Percentiles rank a stretch among this genome's conserved stretches.
Evolutionary conservation across 2,113 vertebrate genomes (phyloP).

Genomic region (Cochlearius cochlearius): DNA sequence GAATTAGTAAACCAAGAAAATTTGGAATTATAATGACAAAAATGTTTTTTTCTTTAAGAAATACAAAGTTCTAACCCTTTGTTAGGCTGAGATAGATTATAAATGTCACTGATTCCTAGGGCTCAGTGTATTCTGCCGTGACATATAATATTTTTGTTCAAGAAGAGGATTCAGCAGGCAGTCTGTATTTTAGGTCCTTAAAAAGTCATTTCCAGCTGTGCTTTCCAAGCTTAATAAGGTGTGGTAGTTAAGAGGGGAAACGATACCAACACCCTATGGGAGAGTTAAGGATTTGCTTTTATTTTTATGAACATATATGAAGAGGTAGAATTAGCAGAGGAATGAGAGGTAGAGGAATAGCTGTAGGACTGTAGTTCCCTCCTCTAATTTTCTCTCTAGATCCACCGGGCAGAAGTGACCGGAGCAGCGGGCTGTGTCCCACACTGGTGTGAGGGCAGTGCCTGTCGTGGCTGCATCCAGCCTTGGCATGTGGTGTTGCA

Average conservation of each 20-base stretch:
- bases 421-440: not conserved
- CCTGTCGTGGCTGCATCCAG: not conserved
- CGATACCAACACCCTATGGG: not conserved
- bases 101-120: not conserved
- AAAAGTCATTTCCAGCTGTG: constrained; percentile 12
- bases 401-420: not conserved
- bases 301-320: not conserved
- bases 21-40: not conserved
- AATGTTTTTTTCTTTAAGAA: not conserved
- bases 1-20: constrained; percentile 9
- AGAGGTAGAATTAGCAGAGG: not conserved
- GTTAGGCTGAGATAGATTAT: not conserved
- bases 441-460: not conserved
- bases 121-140: not conserved
- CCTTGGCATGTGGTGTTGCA: not conserved
- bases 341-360: not conserved
- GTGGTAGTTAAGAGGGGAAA: not conserved
- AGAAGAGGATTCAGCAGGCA: not conserved
- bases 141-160: not conserved
- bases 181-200: constrained; percentile 16
- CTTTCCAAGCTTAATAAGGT: not conserved
- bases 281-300: not conserved
- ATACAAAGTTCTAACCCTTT: not conserved
- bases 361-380: not conserved
- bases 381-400: not conserved